These are phyloP conservation scores for Taurulus bubalis DNA, from an alignment of 2,113 vertebrate genomes.

Conservation along the genomic window DNA sequence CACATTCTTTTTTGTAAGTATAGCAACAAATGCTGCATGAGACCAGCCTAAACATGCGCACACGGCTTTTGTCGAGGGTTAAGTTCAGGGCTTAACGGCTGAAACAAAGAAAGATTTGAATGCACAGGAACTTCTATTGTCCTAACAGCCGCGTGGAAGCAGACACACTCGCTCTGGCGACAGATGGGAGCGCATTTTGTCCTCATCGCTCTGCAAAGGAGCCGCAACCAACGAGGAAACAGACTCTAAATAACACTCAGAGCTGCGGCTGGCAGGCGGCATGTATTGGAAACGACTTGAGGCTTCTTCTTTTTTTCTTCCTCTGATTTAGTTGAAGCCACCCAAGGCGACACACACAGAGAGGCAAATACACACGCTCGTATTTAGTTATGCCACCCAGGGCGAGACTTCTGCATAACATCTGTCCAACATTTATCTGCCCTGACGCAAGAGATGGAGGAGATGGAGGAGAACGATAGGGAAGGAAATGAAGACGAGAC, in stretches of 20 bases:
- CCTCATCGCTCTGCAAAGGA: constrained; percentile 26
- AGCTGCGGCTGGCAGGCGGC: constrained; percentile 51
- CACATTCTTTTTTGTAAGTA: no score
- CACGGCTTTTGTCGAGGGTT: no score
- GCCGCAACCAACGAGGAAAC: constrained; percentile 34
- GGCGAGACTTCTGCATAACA: constrained; percentile 74
- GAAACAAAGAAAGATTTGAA: not conserved
- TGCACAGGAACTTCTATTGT: not conserved
- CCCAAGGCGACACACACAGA: constrained; percentile 59
- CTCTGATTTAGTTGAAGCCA: constrained; percentile 57
- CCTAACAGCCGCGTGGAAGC: constrained; percentile 1
- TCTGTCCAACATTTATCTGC: constrained; percentile 79
- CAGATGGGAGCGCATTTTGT: constrained; percentile 27
- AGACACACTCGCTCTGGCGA: not conserved
- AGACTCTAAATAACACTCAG: constrained; percentile 25
- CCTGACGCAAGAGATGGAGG: constrained; percentile 59
- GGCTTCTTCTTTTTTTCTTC: constrained; percentile 39
- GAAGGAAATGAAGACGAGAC: not conserved
- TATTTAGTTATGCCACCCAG: constrained; percentile 68
- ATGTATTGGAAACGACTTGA: constrained; percentile 60
- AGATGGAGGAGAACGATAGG: constrained; percentile 9
- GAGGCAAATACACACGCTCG: constrained; percentile 56
- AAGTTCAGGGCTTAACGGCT: no score
- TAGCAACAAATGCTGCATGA: no score
- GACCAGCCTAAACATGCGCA: no score